Evolutionary conservation across 2,113 vertebrate genomes (phyloP), one percentile per base, ranked within the genome.

Genomic region (Anseranas semipalmata): DNA sequence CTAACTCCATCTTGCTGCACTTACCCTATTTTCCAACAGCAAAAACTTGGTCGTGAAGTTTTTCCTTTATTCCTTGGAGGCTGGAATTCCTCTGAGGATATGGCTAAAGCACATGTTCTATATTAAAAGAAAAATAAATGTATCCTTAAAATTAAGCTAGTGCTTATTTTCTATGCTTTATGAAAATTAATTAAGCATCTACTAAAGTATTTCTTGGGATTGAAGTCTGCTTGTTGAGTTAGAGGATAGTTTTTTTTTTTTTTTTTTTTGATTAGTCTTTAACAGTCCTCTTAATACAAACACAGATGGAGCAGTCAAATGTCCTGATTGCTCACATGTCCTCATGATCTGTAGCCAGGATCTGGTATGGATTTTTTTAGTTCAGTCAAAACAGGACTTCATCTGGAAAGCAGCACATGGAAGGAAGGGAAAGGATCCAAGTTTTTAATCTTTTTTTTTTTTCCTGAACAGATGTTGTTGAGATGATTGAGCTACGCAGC

Each of bases 401-500:
- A 93, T 93, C 80, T 87, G 83, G 79, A 95, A 93, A 86, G 73
- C 25, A 95, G 82, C 92, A 97, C 94, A 96, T 92, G 94, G 96
- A 93, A 93, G 55, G 58, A 95, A 90, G 90, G 94, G 90, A 96
- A 84, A 11, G 14, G n/a, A 93, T 97, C 94, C 94, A 97, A 93
- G 67, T 87, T 90, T 94, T 95, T 87, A 91, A 93, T 87, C 60
- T 72, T 48, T 72, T 13, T 45, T 74, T 80, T 25, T 14, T 73
- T 87, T 89, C 78, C 41, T 79, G 63, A 95, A 85, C 93, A 94
- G 91, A 92, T 92, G 89, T 93, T 96, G 55, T 90, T 96, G 91
- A 90, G 93, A 95, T 95, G 78, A 85, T 79, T 1, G 2, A 95
- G 83, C 86, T 84, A 77, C 55, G 86, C 68, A 92, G 70, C 68